These are phyloP conservation scores for Latrodectus hesperus DNA, from an alignment of 2,888 invertebrate species.

Conservation along the genomic window DNA sequence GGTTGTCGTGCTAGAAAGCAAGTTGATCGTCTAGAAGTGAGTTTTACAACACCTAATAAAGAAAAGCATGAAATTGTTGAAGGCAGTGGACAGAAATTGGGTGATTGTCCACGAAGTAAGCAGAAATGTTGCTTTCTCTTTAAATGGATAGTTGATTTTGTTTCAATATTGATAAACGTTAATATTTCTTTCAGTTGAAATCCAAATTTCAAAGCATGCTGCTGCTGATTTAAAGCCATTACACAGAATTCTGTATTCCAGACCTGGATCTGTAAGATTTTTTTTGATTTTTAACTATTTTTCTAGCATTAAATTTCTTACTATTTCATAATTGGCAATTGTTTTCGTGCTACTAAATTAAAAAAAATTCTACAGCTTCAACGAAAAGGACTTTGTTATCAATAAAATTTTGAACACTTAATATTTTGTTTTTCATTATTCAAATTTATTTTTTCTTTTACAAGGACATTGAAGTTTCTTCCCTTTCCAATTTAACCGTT, in stretches of 20 bases:
- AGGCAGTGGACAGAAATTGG: constrained; percentile 81
- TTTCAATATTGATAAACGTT: constrained; percentile 51
- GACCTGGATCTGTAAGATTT: constrained; percentile 76
- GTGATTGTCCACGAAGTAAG: constrained; percentile 82
- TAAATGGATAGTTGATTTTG: constrained; percentile 5
- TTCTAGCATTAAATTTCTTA: neutral
- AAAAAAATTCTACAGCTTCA: too few relatives aligned
- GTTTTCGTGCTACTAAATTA: too few relatives aligned
- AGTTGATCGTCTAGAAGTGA: constrained; percentile 74
- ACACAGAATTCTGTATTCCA: constrained; percentile 81
- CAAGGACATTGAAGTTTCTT: too few relatives aligned
- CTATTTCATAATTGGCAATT: too few relatives aligned
- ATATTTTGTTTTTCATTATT: too few relatives aligned
- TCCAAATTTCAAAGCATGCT: constrained; percentile 77
- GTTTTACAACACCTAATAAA: constrained; percentile 71
- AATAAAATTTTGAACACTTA: too few relatives aligned
- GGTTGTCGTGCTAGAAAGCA: constrained; percentile 75
- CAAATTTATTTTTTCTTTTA: too few relatives aligned
- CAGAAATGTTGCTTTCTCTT: constrained; percentile 5
- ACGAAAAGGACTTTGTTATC: too few relatives aligned
- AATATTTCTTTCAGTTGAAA: constrained; percentile 69
- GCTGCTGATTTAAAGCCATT: constrained; percentile 82
- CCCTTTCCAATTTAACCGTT: too few relatives aligned
- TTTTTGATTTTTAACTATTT: constrained; percentile 4
- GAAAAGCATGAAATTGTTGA: constrained; percentile 74